phyloP scores from a whole-genome alignment of 2,113 vertebrate species.

The Lepus timidus region DNA sequence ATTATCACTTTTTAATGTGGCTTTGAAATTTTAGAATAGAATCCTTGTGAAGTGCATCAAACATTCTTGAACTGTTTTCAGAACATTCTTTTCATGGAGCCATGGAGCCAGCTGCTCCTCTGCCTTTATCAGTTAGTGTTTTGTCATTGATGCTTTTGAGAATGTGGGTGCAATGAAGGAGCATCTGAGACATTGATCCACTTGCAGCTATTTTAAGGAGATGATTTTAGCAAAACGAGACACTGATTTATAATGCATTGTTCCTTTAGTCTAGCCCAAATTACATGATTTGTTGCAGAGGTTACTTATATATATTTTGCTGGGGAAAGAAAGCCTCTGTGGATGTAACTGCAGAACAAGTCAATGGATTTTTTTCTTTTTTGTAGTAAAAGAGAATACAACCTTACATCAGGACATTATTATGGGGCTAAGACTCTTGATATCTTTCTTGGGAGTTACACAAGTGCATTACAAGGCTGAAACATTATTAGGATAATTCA shows the following conservation, averaged over 20 bases:
- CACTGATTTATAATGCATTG: conserved; percentile 78
- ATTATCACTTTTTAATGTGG: conserved; percentile 86
- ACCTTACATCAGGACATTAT: neutral
- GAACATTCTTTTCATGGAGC: conserved; percentile 85
- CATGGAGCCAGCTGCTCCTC: conserved; percentile 85
- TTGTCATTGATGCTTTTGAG: conserved; percentile 80
- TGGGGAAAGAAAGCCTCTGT: neutral
- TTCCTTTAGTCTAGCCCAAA: conserved; percentile 68
- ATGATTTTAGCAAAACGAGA: conserved; percentile 71
- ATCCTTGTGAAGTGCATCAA: conserved; percentile 81
- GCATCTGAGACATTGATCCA: conserved; percentile 76
- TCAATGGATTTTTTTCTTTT: neutral
- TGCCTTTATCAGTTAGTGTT: conserved; percentile 78
- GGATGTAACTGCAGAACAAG: neutral
- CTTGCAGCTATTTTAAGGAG: conserved; percentile 81
- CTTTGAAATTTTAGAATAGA: conserved; percentile 90
- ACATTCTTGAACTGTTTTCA: conserved; percentile 88
- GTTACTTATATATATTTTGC: conserved; percentile 41
- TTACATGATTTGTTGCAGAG: conserved; percentile 68
- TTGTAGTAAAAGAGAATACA: conserved; percentile 15
- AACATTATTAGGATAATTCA: conserved; percentile 43
- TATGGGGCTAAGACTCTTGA: conserved; percentile 13
- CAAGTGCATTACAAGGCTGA: neutral
- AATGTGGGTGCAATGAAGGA: conserved; percentile 73
- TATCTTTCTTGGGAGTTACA: conserved; percentile 43